Base-by-base conservation (phyloP, 37 sponge, comb jelly and placozoan genomes). In the Agelas oroides region DNA sequence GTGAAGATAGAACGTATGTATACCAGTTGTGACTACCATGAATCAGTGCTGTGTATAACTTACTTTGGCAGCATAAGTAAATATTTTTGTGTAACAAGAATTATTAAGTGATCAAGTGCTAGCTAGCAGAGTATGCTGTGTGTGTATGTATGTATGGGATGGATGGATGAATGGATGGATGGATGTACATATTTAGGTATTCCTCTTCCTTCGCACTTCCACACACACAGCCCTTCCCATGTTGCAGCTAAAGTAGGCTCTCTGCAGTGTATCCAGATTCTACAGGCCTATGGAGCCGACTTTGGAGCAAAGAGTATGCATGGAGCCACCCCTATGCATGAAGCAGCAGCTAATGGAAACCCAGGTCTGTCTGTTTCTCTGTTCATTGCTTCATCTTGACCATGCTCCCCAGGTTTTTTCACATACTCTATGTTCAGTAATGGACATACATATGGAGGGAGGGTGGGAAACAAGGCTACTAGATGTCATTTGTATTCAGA, bases 321-420 rank as follows among this genome's bases (percentile, higher is more conserved):
- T 41, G 87, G 88, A 73, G 82, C 90, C n/a, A 69, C 71, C 24
- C 86, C 90, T n/a, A 35, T 92, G 30, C 93, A 92, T 53, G 89
- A 93, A 62, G 94, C 94, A 53, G 94, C 94, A 37, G 90, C 78
- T 46, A 82, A 71, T 77, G 94, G 94, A 56, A 78, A 93, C 34
- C 37, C 78, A 40, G 87, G 86, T 92, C 28, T 27, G 76, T 55
- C 17, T 63, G 37, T 5, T 66, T 8, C 46, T 8, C 46, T 46
- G 46, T 46, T 8, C 8, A 8, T 8, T 46, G 46, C 46, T 46
- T 3, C 46, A 46, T 46, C 8, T 3, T 46, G 6, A 12, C 6
- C 8, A 46, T 46, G 46, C 8, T 46, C 46, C 3, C 8, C 46
- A 12, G 46, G n/a, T n/a, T n/a, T n/a, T n/a, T n/a, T n/a, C n/a